Percentiles rank a stretch among this genome's conserved stretches.
Conservation (phyloP, 53 echinoderm and acorn worm species). For the Crossaster papposus region DNA sequence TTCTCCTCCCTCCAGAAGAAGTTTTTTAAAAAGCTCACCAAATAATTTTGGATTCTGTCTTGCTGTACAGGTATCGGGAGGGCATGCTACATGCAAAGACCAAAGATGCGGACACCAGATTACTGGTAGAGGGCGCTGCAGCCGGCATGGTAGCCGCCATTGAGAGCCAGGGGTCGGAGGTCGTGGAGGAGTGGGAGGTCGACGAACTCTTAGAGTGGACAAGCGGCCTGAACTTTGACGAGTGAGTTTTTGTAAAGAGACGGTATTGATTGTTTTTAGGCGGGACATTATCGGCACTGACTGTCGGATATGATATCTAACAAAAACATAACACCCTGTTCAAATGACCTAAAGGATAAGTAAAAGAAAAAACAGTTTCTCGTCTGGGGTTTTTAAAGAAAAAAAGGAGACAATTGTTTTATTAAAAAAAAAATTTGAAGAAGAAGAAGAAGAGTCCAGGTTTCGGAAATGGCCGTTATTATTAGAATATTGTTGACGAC, state of each 20-base stretch:
- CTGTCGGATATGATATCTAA: neutral
- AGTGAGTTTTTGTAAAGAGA: slow-evolving; percentile 67
- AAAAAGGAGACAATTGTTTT: too few relatives aligned
- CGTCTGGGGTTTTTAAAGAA: too few relatives aligned
- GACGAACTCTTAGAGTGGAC: slow-evolving; percentile 98
- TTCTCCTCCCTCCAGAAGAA: neutral
- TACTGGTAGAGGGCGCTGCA: slow-evolving; percentile 86
- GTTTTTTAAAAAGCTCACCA: neutral
- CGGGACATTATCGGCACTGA: neutral
- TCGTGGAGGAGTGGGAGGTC: slow-evolving; percentile 95
- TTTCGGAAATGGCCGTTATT: neutral
- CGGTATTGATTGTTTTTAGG: neutral
- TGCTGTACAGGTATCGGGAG: slow-evolving; percentile 80
- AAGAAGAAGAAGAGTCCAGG: neutral
- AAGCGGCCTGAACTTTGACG: slow-evolving; percentile 96
- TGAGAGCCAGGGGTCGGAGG: slow-evolving; percentile 75
- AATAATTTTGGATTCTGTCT: neutral
- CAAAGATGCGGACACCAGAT: slow-evolving; percentile 62
- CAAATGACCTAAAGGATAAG: neutral
- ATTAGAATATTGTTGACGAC: too few relatives aligned
- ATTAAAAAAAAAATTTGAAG: too few relatives aligned
- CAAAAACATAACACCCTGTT: neutral
- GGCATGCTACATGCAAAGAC: slow-evolving; percentile 82
- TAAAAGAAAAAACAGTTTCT: too few relatives aligned
- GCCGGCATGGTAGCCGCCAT: slow-evolving; percentile 84